Evolutionary conservation across 2,888 invertebrate genomes (phyloP).

Genomic region (Tenthredo notha): DNA sequence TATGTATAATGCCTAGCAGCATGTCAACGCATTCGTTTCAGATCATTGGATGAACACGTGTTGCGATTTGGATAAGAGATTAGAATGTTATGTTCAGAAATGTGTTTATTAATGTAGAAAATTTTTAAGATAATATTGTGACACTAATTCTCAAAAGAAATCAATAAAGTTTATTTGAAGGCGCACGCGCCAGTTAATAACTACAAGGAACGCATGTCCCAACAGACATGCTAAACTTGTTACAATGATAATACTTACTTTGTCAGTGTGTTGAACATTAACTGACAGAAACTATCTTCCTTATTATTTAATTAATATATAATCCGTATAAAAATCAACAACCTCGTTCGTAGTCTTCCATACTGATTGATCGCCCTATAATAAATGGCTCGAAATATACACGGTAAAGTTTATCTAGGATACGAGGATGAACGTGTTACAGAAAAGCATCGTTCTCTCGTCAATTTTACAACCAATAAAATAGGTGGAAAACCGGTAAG

Average conservation of each 20-base stretch:
- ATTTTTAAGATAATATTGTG: neutral
- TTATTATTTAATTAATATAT: neutral
- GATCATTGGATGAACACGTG: neutral
- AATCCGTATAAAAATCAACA: neutral
- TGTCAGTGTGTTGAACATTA: conserved; percentile 31
- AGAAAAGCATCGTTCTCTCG: conserved; percentile 84
- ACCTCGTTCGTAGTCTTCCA: conserved; percentile 42
- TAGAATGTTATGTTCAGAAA: neutral
- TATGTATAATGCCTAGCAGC: neutral
- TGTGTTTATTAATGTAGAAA: neutral
- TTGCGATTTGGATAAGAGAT: neutral
- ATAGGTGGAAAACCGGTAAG: conserved; percentile 85
- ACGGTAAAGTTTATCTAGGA: conserved; percentile 85
- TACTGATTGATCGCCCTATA: neutral
- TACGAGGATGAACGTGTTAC: conserved; percentile 89
- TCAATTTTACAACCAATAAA: conserved; percentile 89
- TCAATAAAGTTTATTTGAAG: conserved; percentile 25
- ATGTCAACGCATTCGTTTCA: neutral
- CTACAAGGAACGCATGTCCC: conserved; percentile 30
- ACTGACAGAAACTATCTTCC: conserved; percentile 12
- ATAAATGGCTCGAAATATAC: conserved; percentile 78
- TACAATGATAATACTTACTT: conserved; percentile 20
- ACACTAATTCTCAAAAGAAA: conserved; percentile 5
- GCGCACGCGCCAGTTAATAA: conserved; percentile 34
- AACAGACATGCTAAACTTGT: neutral